Percentiles rank a stretch among this genome's conserved stretches.
Conservation (phyloP, 2,888 invertebrate genomes). For the Polymixis lichenea region DNA sequence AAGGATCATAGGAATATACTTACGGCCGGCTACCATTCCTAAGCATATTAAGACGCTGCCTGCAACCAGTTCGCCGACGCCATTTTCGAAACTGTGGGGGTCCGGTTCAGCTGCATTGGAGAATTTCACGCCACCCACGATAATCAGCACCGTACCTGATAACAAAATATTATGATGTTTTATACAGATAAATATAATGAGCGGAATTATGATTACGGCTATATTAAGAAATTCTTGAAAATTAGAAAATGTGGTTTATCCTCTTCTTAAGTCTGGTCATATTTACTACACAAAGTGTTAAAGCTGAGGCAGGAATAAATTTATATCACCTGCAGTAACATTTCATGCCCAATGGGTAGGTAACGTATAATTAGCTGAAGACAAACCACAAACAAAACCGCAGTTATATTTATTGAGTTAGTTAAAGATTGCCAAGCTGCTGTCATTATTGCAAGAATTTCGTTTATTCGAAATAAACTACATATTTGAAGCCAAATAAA, state of each 20-base stretch:
- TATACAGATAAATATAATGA: neutral
- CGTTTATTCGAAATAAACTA: neutral
- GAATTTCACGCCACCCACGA: conserved; percentile 92
- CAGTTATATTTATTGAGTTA: conserved; percentile 9
- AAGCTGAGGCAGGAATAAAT: neutral
- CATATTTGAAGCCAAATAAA: conserved; percentile 53
- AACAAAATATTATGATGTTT: conserved; percentile 40
- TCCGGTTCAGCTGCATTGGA: conserved; percentile 83
- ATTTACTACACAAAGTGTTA: neutral
- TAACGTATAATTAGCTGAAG: conserved; percentile 6
- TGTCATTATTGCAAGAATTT: conserved; percentile 3
- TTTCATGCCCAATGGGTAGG: neutral
- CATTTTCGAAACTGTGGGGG: conserved; percentile 79
- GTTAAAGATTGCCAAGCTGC: neutral
- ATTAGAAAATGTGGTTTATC: too few species aligned
- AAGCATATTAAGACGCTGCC: conserved; percentile 91
- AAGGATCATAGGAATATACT: conserved; percentile 58
- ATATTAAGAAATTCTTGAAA: neutral
- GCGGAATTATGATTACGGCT: neutral
- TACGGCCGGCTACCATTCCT: conserved; percentile 91
- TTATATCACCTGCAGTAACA: neutral
- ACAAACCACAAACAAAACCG: conserved; percentile 42
- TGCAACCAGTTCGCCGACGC: conserved; percentile 91
- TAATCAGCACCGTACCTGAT: conserved; percentile 91
- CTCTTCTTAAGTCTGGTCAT: neutral